phyloP scores from a whole-genome alignment of 1,140 invertebrate genomes.

The Drosophila mayri region DNA sequence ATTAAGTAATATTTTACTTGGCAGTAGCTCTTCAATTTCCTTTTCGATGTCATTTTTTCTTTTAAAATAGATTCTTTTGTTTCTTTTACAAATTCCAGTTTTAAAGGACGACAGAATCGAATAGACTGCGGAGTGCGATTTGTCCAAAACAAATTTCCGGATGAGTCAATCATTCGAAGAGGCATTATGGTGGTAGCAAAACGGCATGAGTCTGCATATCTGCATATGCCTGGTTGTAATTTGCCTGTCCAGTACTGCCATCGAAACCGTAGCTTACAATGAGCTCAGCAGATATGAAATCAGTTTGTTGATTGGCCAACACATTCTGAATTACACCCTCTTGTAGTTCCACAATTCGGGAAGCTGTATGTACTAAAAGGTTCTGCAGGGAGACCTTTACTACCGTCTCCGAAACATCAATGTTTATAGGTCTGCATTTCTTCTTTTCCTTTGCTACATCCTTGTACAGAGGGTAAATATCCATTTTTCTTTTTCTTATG shows the following conservation, averaged over 20 bases:
- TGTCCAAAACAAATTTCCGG: not conserved
- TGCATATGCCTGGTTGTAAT: not conserved
- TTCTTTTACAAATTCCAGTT: not conserved
- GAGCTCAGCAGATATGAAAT: not conserved
- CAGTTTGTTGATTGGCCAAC: not conserved
- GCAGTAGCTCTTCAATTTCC: too few relatives aligned
- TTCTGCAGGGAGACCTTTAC: not conserved
- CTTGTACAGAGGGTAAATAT: not conserved
- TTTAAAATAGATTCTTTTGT: not conserved
- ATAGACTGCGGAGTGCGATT: not conserved
- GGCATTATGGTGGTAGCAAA: not conserved
- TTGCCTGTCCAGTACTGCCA: not conserved
- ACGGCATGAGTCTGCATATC: not conserved
- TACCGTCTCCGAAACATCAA: not conserved
- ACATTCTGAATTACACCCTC: not conserved
- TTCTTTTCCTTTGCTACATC: not conserved
- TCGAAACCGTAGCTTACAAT: not conserved
- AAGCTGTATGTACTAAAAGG: not conserved
- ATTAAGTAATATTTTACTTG: too few relatives aligned
- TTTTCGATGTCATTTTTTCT: too few relatives aligned
- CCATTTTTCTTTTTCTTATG: not conserved
- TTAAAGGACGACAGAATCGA: not conserved
- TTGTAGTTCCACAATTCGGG: not conserved
- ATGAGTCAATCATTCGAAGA: not conserved
- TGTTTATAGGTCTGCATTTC: not conserved